These are phyloP conservation scores for Eulemur coronatus DNA, from an alignment of 2,797 vertebrate genomes.

Conservation along the genomic window DNA sequence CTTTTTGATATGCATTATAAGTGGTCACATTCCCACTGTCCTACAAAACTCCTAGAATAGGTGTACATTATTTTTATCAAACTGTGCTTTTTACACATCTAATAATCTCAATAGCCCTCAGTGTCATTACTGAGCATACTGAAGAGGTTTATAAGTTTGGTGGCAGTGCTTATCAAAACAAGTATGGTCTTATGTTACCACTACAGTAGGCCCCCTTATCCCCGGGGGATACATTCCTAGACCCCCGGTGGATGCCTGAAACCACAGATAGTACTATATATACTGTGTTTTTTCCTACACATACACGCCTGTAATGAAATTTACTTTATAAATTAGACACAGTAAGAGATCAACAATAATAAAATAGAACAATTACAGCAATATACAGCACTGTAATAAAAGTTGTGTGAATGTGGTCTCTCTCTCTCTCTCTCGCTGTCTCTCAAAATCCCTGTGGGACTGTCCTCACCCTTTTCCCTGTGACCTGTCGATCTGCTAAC, in stretches of 20 bases:
- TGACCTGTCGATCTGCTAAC: not conserved
- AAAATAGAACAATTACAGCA: not conserved
- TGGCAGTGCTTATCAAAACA: not conserved
- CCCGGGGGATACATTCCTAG: not conserved
- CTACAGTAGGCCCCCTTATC: too few relatives aligned
- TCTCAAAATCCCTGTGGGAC: not conserved
- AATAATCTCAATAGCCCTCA: fast-evolving
- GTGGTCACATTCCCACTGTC: not conserved
- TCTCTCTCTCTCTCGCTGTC: not conserved
- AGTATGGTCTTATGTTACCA: fast-evolving
- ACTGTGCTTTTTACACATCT: not conserved
- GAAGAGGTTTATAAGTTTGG: not conserved
- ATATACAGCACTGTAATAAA: not conserved
- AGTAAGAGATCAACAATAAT: not conserved
- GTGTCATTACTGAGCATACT: not conserved
- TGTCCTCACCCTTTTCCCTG: not conserved
- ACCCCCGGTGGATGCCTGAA: not conserved
- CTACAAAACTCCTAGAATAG: not conserved
- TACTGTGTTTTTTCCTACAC: not conserved
- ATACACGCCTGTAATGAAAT: not conserved
- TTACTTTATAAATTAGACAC: not conserved
- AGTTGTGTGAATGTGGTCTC: not conserved
- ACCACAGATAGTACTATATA: not conserved
- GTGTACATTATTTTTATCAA: constrained; percentile 10
- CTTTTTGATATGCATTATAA: not conserved